Percentiles rank a stretch among this genome's conserved stretches.
These are phyloP conservation scores for Syngnathus rostellatus DNA, from an alignment of 2,797 vertebrate species.

Conservation along the genomic window DNA sequence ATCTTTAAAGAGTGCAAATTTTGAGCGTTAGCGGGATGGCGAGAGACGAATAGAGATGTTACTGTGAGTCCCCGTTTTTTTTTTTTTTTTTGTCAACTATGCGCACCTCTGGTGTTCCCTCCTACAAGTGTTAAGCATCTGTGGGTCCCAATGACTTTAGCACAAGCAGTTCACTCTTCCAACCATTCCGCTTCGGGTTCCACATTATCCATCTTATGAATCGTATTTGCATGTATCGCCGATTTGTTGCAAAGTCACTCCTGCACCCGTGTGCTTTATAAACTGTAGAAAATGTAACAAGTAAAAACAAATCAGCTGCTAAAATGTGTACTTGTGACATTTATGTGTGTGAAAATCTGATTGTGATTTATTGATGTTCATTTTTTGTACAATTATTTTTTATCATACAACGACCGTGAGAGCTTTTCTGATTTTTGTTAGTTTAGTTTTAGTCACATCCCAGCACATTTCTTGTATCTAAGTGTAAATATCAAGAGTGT, in stretches of 20 bases:
- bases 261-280: neutral
- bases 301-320: neutral
- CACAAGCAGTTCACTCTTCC: neutral
- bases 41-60: conserved; percentile 32
- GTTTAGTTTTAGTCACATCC: conserved; percentile 4
- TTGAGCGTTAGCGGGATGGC: conserved; percentile 18
- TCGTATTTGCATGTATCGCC: neutral
- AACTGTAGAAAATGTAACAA: neutral
- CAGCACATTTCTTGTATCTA: conserved; percentile 15
- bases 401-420: neutral
- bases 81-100: conserved; percentile 5
- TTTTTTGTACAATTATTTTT: conserved; percentile 1
- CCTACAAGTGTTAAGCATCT: neutral
- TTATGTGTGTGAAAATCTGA: too few relatives aligned
- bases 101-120: neutral
- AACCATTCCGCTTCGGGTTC: neutral
- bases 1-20: conserved; percentile 45
- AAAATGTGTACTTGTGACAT: neutral
- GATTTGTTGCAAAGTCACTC: neutral
- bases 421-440: neutral
- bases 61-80: conserved; percentile 22
- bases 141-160: conserved; percentile 1
- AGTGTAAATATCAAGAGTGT: conserved; percentile 44
- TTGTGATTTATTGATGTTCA: conserved; percentile 24
- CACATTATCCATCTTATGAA: neutral